phyloP scores from a whole-genome alignment of 2,888 invertebrate species.

The Melipona bicolor region DNA sequence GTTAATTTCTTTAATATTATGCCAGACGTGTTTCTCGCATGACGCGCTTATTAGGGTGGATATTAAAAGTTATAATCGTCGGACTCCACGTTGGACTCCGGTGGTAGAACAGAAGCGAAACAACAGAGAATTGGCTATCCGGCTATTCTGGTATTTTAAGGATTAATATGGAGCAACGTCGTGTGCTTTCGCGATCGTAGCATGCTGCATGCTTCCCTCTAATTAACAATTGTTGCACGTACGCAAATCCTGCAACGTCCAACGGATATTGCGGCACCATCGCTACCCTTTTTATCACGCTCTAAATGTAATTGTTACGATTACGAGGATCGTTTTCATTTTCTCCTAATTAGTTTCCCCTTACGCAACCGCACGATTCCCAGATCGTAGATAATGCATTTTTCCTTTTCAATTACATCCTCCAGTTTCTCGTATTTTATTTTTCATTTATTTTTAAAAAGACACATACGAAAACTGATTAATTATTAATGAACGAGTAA shows the following conservation, averaged over 20 bases:
- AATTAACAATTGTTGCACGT: constrained; percentile 56
- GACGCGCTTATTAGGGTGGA: constrained; percentile 38
- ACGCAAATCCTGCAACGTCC: constrained; percentile 9
- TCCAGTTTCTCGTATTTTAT: not conserved
- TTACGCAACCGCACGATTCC: constrained; percentile 7
- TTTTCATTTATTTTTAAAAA: too few species aligned
- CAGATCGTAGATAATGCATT: not conserved
- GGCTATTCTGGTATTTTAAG: constrained; percentile 34
- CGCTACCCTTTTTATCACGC: constrained; percentile 35
- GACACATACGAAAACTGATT: too few species aligned
- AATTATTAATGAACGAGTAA: too few species aligned
- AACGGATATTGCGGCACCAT: not conserved
- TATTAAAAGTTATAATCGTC: constrained; percentile 38
- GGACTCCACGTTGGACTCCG: not conserved
- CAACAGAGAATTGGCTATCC: constrained; percentile 7
- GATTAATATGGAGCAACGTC: constrained; percentile 40
- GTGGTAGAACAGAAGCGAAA: constrained; percentile 3
- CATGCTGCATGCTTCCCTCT: constrained; percentile 50
- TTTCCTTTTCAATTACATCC: not conserved
- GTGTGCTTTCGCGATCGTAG: constrained; percentile 31
- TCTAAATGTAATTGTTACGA: constrained; percentile 39
- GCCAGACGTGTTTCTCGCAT: not conserved
- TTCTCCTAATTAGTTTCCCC: constrained; percentile 27
- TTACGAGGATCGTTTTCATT: constrained; percentile 23
- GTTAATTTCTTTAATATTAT: constrained; percentile 30